Percentiles rank a stretch among this genome's conserved stretches.
These are phyloP conservation scores for Matsumyia berberina DNA, from an alignment of 2,888 invertebrate genomes.

Conservation along the genomic window DNA sequence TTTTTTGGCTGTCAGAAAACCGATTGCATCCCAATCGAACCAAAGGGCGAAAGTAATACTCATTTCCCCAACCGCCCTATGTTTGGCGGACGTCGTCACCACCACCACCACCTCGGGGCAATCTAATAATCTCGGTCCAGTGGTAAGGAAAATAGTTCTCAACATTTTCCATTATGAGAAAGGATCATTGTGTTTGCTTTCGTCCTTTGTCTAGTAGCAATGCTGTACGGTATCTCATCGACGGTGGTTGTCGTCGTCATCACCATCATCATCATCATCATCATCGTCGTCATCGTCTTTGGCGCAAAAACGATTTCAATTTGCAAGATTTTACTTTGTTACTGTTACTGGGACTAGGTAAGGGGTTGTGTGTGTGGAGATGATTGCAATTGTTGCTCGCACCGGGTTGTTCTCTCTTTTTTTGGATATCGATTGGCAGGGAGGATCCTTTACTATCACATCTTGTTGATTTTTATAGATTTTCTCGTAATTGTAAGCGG, in stretches of 20 bases:
- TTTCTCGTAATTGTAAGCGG: conserved; percentile 6
- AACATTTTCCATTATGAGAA: conserved; percentile 54
- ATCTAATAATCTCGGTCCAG: conserved; percentile 68
- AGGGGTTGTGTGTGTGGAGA: not conserved
- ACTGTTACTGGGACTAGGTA: conserved; percentile 2
- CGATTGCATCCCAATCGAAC: conserved; percentile 64
- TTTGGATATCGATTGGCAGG: not conserved
- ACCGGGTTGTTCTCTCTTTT: not conserved
- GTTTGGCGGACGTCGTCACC: not conserved
- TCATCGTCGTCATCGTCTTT: conserved; percentile 5
- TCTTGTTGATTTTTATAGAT: conserved; percentile 2
- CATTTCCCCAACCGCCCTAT: not conserved
- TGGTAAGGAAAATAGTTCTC: conserved; percentile 66
- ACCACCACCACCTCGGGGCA: conserved; percentile 23
- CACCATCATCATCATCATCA: conserved; percentile 1
- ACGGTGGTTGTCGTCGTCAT: not conserved
- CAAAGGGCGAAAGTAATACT: conserved; percentile 37
- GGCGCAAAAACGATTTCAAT: conserved; percentile 38
- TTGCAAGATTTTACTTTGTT: conserved; percentile 35
- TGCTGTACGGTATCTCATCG: not conserved
- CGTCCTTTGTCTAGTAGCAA: conserved; percentile 21
- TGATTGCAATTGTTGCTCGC: conserved; percentile 26
- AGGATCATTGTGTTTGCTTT: conserved; percentile 52
- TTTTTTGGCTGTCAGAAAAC: conserved; percentile 29
- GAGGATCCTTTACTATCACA: not conserved